Percentiles rank a stretch among this genome's conserved stretches.
Conservation (phyloP, 1,140 invertebrate species). For the Medauroidea extradentata region DNA sequence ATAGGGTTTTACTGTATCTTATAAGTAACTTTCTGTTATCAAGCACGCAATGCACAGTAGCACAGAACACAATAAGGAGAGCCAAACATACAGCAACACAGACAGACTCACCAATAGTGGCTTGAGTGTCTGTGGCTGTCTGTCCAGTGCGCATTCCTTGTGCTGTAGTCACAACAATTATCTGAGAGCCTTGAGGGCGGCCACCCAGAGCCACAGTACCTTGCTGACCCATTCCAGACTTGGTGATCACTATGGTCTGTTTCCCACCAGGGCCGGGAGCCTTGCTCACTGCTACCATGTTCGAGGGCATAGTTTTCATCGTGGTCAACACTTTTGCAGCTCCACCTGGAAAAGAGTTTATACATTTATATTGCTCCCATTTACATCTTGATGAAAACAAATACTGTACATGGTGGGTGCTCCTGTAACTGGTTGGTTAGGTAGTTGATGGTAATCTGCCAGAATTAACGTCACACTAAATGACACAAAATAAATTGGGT, state of each 20-base stretch:
- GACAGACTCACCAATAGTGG: conserved; percentile 36
- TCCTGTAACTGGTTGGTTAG: no score
- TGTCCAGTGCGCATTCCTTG: conserved; percentile 58
- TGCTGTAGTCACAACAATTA: conserved; percentile 67
- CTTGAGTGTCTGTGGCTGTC: conserved; percentile 55
- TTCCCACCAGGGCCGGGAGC: conserved; percentile 46
- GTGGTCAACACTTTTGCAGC: conserved; percentile 53
- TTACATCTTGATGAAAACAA: no score
- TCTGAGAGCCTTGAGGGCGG: conserved; percentile 54
- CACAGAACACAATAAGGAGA: no score
- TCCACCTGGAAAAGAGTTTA: conserved; percentile 1
- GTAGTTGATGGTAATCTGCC: no score
- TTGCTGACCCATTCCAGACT: conserved; percentile 48
- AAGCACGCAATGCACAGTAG: no score
- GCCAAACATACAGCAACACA: no score
- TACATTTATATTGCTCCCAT: no score
- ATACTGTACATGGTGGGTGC: no score
- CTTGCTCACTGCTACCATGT: conserved; percentile 67
- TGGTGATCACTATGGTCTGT: conserved; percentile 60
- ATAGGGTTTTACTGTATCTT: no score
- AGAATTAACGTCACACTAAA: no score
- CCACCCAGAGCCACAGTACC: conserved; percentile 46
- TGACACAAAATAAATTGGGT: no score
- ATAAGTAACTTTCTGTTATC: no score
- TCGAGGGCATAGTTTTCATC: conserved; percentile 58